Conservation (phyloP, 2,797 vertebrate genomes). For the Sciaenops ocellatus region DNA sequence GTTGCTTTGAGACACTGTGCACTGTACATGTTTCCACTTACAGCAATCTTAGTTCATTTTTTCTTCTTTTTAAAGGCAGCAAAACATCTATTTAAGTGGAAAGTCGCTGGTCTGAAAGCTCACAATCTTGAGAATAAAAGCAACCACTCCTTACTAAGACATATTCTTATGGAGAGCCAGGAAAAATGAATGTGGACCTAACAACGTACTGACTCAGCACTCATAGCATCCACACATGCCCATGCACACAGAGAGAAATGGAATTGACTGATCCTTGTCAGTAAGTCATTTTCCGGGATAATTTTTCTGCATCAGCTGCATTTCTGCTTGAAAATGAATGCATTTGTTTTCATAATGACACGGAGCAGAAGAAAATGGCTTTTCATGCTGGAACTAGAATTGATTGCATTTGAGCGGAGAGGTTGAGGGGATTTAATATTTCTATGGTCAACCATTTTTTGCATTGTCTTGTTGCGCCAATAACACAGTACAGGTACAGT, state of each 20-base stretch:
- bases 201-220: conserved; percentile 57
- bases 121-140: conserved; percentile 42
- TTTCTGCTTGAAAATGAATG: conserved; percentile 71
- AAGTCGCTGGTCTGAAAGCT: conserved; percentile 56
- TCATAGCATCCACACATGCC: conserved; percentile 33
- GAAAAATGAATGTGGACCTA: conserved; percentile 55
- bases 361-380: conserved; percentile 74
- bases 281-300: conserved; percentile 66
- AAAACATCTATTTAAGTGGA: conserved; percentile 51
- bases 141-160: conserved; percentile 45
- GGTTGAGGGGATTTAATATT: conserved; percentile 22
- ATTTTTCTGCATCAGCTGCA: conserved; percentile 70
- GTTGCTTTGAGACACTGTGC: conserved; percentile 52
- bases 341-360: conserved; percentile 79
- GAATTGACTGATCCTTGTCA: conserved; percentile 78
- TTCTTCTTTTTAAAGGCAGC: conserved; percentile 52
- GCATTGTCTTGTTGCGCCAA: conserved; percentile 44
- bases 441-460: conserved; percentile 52
- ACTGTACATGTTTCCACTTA: conserved; percentile 61
- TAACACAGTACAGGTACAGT: conserved; percentile 15
- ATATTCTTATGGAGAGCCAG: conserved; percentile 33
- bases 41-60: conserved; percentile 5
- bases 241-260: conserved; percentile 40
- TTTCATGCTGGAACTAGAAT: conserved; percentile 73
- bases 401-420: conserved; percentile 60